A percentile compares a stretch with the other conserved stretches of the same genome.
These are phyloP conservation scores for Oligia strigilis DNA, from an alignment of 2,888 invertebrate genomes.

Conservation along the genomic window DNA sequence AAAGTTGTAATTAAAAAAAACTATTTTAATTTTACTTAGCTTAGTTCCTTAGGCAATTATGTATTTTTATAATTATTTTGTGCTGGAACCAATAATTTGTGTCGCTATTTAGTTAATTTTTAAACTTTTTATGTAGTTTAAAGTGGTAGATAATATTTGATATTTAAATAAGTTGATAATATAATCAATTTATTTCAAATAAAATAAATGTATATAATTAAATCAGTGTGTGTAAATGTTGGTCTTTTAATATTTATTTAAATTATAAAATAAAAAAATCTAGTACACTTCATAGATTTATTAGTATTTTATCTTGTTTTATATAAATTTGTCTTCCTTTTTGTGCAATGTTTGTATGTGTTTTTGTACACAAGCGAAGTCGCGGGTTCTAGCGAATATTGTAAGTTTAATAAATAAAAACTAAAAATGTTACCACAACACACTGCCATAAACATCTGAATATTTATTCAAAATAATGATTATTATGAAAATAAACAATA, in stretches of 20 bases:
- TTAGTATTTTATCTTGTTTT: constrained; percentile 23
- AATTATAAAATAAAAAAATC: constrained; percentile 13
- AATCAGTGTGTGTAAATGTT: constrained; percentile 58
- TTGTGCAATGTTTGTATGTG: constrained; percentile 49
- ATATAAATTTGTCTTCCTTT: constrained; percentile 57
- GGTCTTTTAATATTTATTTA: constrained; percentile 38
- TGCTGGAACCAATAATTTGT: constrained; percentile 6
- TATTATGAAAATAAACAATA: constrained; percentile 66
- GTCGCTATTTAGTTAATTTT: constrained; percentile 24
- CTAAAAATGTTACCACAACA: constrained; percentile 59
- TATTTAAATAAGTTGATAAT: constrained; percentile 30
- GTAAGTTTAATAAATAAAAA: constrained; percentile 50
- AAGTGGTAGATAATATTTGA: constrained; percentile 10
- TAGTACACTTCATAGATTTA: constrained; percentile 12
- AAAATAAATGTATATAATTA: constrained; percentile 40
- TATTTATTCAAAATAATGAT: constrained; percentile 60
- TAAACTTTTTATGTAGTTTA: constrained; percentile 29
- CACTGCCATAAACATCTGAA: constrained; percentile 67
- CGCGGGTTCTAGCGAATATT: constrained; percentile 43
- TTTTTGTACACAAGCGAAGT: constrained; percentile 23
- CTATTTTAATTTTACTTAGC: background rate
- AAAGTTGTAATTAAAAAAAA: constrained; percentile 23
- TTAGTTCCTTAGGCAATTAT: constrained; percentile 32
- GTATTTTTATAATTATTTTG: constrained; percentile 20
- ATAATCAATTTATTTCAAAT: constrained; percentile 7